Base-by-base conservation (phyloP, 2,888 invertebrate species). In the Tetranychus piercei region DNA sequence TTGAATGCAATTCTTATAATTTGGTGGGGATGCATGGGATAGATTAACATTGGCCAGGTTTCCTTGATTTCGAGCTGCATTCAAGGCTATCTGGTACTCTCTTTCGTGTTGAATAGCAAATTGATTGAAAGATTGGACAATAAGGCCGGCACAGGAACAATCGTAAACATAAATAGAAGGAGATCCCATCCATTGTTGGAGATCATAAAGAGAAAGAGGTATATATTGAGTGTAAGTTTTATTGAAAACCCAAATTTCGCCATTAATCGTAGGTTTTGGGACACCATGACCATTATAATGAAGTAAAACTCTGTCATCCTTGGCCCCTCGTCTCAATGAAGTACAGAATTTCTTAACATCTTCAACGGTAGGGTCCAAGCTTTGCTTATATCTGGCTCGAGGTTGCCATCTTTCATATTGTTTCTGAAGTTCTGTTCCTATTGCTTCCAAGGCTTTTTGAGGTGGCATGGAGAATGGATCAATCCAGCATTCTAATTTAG, bases 251-350 rank as follows among this genome's bases (percentile, higher is more conserved):
- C 97, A 97, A 80, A 97, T 93, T 86, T 99, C 99, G 9, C 99
- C 97, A 84, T 99, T 99, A 22, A 88, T 86, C 11, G 99, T 99
- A 55, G 99, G 99, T 82, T 90, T 91, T 69, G 99, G 99, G 76
- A 99, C 99, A 20, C 99, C 99, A 82, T 99, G 99, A 0, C 99
- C 99, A 83, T 99, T 99, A 83, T 99, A 99, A 84, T 99, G 99
- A 84, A 99, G 99, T 74, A 99, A 85, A 65, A 99, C 95, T 78
- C 99, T 87, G 82, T 99, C 99, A 80, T 97, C 97, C 84, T 97
- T 97, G 6, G 99, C 97, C 84, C 94, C 96, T 79, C 95, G 87
- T 15, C 99, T 86, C 78, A 99, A 84, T 0, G 95, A 94, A 44
- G 90, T 90, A 82, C 97, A 97, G 34, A 97, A 85, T 83, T 97